These are phyloP conservation scores for Strigops habroptila DNA, from an alignment of 2,113 vertebrate genomes.

Conservation along the genomic window DNA sequence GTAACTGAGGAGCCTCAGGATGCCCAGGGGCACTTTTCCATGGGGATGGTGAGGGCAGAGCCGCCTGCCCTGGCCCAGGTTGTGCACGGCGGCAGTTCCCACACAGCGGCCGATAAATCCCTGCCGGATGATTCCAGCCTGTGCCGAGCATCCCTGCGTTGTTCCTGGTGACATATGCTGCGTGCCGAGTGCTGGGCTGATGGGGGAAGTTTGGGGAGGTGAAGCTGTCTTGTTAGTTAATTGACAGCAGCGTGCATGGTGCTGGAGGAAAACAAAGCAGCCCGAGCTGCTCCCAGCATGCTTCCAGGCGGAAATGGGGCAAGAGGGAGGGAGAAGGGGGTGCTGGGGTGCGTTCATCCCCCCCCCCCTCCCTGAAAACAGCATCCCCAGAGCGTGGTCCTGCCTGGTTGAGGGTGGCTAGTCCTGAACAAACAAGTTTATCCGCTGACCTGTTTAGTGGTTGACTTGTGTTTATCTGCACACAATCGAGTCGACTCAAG, in stretches of 20 bases:
- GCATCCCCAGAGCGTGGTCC: constrained; percentile 17
- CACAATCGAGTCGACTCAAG: constrained; percentile 81
- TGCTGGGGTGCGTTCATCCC: neutral
- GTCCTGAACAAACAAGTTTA: constrained; percentile 87
- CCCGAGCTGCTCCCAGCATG: neutral
- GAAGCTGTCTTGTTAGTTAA: neutral
- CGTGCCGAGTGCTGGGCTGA: neutral
- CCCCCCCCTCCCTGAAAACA: neutral
- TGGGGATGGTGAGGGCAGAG: neutral
- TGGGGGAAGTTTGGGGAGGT: neutral
- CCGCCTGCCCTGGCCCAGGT: fast-evolving
- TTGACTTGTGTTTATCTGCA: constrained; percentile 89
- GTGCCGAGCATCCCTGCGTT: neutral
- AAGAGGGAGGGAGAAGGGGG: neutral
- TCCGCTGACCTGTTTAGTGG: constrained; percentile 86
- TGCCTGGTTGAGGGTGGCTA: constrained; percentile 67
- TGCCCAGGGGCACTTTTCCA: fast-evolving
- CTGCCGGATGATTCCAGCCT: neutral
- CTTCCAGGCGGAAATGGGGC: neutral
- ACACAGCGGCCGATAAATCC: fast-evolving
- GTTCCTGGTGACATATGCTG: neutral
- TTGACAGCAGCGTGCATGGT: neutral
- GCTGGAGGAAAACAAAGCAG: neutral
- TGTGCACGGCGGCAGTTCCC: neutral
- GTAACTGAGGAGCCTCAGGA: fast-evolving